Evolutionary conservation across 2,888 invertebrate species (phyloP).

Genomic region (Empis livida): DNA sequence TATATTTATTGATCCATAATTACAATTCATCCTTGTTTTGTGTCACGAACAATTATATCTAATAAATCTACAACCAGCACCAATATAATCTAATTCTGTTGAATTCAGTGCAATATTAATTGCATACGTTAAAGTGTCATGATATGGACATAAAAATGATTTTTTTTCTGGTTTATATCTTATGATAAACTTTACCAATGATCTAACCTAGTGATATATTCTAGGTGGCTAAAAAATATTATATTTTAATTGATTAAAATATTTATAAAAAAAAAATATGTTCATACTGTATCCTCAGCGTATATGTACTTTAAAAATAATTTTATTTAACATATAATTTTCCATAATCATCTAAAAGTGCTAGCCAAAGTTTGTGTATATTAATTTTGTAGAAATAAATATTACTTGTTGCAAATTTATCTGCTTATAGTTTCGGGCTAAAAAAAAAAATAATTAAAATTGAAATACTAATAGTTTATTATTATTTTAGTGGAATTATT

Average conservation of each 20-base stretch:
- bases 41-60: constrained; percentile 90
- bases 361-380: constrained; percentile 72
- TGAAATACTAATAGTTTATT: too few species aligned
- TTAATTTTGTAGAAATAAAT: constrained; percentile 92
- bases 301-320: constrained; percentile 81
- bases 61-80: constrained; percentile 90
- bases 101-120: constrained; percentile 88
- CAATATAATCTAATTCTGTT: constrained; percentile 63
- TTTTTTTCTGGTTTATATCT: constrained; percentile 95
- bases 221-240: constrained; percentile 56
- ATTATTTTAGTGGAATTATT: too few species aligned
- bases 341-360: constrained; percentile 76
- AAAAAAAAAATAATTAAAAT: too few species aligned
- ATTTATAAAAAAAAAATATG: not conserved
- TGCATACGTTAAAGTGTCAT: constrained; percentile 97
- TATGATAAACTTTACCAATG: constrained; percentile 97
- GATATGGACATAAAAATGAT: constrained; percentile 85
- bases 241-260: not conserved
- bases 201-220: too few species aligned
- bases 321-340: constrained; percentile 85
- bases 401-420: constrained; percentile 95
- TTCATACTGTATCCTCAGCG: constrained; percentile 77
- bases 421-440: constrained; percentile 81
- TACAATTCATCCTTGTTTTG: constrained; percentile 81
- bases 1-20: constrained; percentile 89